Conservation (phyloP, 2,888 invertebrate genomes). For the Iselma pallidipennis region DNA sequence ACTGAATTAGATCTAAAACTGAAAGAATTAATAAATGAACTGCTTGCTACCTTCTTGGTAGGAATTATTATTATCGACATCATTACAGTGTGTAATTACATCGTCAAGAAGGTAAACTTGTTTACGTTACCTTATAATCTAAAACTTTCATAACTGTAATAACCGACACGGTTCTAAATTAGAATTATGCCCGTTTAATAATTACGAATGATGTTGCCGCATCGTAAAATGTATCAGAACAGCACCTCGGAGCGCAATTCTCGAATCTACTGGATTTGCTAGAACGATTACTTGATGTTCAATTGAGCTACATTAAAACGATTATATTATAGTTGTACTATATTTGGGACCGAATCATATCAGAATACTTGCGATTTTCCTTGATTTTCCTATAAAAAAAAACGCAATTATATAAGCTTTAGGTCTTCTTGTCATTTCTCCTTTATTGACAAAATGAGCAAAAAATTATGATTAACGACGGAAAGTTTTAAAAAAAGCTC, state of each 20-base stretch:
- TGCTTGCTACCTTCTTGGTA: too few species aligned
- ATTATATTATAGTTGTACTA: neutral
- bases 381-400: neutral
- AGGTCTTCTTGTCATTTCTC: neutral
- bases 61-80: neutral
- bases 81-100: conserved; percentile 17
- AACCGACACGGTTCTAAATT: conserved; percentile 38
- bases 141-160: conserved; percentile 40
- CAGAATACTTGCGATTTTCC: neutral
- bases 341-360: neutral
- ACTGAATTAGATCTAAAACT: neutral
- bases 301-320: neutral
- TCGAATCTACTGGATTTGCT: conserved; percentile 31
- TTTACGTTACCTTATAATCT: conserved; percentile 37
- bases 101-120: conserved; percentile 29
- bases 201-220: conserved; percentile 44
- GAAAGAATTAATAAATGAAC: too few species aligned
- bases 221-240: conserved; percentile 45
- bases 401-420: neutral
- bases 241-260: conserved; percentile 42
- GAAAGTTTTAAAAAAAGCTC: neutral
- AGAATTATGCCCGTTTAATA: conserved; percentile 44
- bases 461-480: conserved; percentile 1
- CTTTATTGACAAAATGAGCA: neutral
- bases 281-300: conserved; percentile 26